Evolutionary conservation across 35 echinoderm and acorn worm genomes (phyloP), one percentile per base, ranked within the genome.

Genomic region (Amphiura filiformis): DNA sequence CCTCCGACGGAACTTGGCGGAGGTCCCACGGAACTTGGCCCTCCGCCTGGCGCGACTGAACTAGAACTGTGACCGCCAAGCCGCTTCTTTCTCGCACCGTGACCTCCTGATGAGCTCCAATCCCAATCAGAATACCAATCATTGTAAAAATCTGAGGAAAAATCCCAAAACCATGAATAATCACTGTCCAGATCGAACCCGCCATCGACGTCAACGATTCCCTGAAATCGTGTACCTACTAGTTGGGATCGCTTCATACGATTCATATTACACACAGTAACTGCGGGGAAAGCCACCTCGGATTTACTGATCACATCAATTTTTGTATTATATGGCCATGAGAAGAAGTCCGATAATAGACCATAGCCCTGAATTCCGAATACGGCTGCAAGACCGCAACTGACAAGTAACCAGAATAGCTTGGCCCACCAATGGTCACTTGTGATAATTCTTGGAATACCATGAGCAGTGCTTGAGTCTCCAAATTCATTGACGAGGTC

Each of bases 221-320:
- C 93, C 56, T 95, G 84, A 65, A 95, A 95, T 9, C 93, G 47
- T 12, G 86, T 85, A 1, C 81, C 86, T 13, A 89, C 78, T 49
- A 95, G 12, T 37, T 75, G 18, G 26, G 96, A 94, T 1, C 87
- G 75, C n/a, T 76, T 86, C 87, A 99, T 56, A 20, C 89, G 90
- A 76, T 99, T 99, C 83, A 94, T 87, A 39, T 99, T 99, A 39
- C 96, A 99, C 13, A 99, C 57, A 0, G 96, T 99, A 0, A 99
- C 88, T 0, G 96, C 93, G 0, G 96, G 96, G 70, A 99, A 99
- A 0, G 13, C 38, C 0, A 90, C 84, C 1, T 75, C 39, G 18
- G 76, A 84, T 32, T 82, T 89, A 39, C 87, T 89, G 5, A 94
- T 47, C 18, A 99, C 65, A 31, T 92, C 84, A 26, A 92, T 77